A percentile compares a stretch with the other conserved stretches of the same genome.
Conservation (phyloP, 1,140 invertebrate genomes). For the Paramacrobiotus metropolitanus region DNA sequence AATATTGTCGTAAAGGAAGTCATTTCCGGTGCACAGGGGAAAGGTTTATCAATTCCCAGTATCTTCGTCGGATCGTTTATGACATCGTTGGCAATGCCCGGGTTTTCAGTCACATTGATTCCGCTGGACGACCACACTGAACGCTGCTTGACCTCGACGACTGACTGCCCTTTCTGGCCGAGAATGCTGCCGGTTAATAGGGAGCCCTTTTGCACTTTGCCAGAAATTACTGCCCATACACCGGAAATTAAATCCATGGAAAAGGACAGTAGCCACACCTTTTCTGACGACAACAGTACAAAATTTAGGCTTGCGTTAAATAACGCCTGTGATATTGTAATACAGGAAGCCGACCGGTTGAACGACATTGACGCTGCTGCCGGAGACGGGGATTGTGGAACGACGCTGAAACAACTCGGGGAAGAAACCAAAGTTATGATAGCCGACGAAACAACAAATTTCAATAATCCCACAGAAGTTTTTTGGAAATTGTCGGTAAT, state of each 20-base stretch:
- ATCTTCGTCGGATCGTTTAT: slow-evolving; percentile 44
- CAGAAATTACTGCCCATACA: no score
- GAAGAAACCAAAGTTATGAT: slow-evolving; percentile 25
- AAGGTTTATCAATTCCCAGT: slow-evolving; percentile 31
- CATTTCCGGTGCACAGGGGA: slow-evolving; percentile 23
- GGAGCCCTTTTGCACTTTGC: no score
- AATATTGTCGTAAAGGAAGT: slow-evolving; percentile 31
- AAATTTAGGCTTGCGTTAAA: not conserved
- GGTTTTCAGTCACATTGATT: slow-evolving; percentile 45
- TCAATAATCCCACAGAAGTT: no score
- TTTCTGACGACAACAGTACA: no score
- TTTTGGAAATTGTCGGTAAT: no score
- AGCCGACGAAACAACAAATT: slow-evolving; percentile 33
- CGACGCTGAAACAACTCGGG: slow-evolving; percentile 38
- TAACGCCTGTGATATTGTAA: slow-evolving; percentile 20
- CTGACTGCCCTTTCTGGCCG: slow-evolving; percentile 5
- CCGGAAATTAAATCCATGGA: no score
- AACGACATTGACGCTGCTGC: slow-evolving; percentile 46
- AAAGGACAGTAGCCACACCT: no score
- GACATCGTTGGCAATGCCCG: slow-evolving; percentile 56
- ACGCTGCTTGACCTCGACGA: slow-evolving; percentile 24
- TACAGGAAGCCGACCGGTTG: slow-evolving; percentile 31
- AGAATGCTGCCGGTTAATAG: slow-evolving; percentile 4
- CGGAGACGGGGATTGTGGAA: slow-evolving; percentile 60
- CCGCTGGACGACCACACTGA: slow-evolving; percentile 22